Evolutionary conservation across 2,888 invertebrate species (phyloP), one percentile per base, ranked within the genome.

Genomic region (Standfussiana lucernea): DNA sequence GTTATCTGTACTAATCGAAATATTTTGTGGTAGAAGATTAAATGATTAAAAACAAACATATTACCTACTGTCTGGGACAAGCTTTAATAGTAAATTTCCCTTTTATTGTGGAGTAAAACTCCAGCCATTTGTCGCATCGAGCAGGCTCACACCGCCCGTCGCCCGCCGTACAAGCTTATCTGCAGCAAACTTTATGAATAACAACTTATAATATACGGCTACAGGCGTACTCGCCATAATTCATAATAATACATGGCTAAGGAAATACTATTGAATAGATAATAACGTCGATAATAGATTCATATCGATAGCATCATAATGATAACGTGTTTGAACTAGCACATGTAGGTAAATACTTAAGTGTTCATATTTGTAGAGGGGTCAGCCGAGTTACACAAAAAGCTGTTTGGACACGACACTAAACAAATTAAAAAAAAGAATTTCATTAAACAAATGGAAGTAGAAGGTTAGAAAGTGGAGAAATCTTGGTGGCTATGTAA

Each of bases 241-340:
- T 85, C 74, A 85, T 82, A 89, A 89, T 82, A 86, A 84, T 77
- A 79, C 77, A 79, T 77, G 70, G 77, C 83, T 73, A 86, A 89
- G 79, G 89, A 89, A 88, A 83, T 85, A 82, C 85, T 88, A 88
- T 86, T 89, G 83, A 86, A 88, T 83, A 89, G 88, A 88, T 89
- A 88, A 89, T 81, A 82, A 80, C 59, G 69, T 59, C 74, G 89
- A 88, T 89, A 88, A 83, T 81, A 85, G 75, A 89, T 89, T 86
- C 86, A 82, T 86, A 85, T 79, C 72, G 88, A 89, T 81, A 85
- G 69, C 74, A 73, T 56, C 79, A 77, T 81, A 78, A 86, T 81
- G 87, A 89, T 89, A 89, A 80, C 79, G 69, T 59, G 71, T 70
- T 80, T 73, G 35, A 66, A 84, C 45, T 69, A 69, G 74, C 42